Base-by-base conservation (phyloP, 2,888 invertebrate genomes). In the Phytoseiulus persimilis region DNA sequence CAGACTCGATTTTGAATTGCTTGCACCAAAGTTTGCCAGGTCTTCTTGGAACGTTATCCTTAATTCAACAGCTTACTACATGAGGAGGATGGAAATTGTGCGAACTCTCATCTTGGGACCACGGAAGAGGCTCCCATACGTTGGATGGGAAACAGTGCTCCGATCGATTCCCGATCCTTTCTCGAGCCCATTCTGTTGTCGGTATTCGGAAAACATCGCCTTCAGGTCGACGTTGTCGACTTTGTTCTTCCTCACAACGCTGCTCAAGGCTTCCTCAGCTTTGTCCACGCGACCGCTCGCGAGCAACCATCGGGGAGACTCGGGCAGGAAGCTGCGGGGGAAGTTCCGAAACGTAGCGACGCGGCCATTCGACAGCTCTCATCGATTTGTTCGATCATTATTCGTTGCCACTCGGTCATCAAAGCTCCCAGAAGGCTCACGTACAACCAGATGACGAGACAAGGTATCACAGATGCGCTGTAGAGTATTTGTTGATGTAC, bases 261-360 rank as follows among this genome's bases (percentile, higher is more conserved):
- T 33, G 32, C 14, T 31, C 45, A 87, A 31, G n/a, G 87, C 32
- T 18, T 33, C 18, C 31, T 87, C 87, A 14, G 87, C 87, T 33
- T 87, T 87, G 33, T 87, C 87, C 33, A 87, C 87, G 6, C 33
- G 31, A 33, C 87, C 87, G 23, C 87, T 87, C 14, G 87, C 87
- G 39, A 87, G 45, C n/a, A 87, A 31, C 87, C 87, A 87, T 39
- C 87, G 87, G 0, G 87, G 87, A n/a, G 87, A 87, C 33, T 87
- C 87, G 11, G 87, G 87, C 31, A 87, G 23, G 33, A 87, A 87
- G 23, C 87, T 87, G 33, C 32, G 31, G 31, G 23, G 11, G 1
- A 84, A 84, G 31, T 83, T 83, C 14, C 31, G 9, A 39, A 39
- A 39, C 39, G 39, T 39, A 6, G 3, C 39, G 9, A 39, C 39